Conservation (phyloP, 2,888 invertebrate genomes). For the Salticus scenicus region DNA sequence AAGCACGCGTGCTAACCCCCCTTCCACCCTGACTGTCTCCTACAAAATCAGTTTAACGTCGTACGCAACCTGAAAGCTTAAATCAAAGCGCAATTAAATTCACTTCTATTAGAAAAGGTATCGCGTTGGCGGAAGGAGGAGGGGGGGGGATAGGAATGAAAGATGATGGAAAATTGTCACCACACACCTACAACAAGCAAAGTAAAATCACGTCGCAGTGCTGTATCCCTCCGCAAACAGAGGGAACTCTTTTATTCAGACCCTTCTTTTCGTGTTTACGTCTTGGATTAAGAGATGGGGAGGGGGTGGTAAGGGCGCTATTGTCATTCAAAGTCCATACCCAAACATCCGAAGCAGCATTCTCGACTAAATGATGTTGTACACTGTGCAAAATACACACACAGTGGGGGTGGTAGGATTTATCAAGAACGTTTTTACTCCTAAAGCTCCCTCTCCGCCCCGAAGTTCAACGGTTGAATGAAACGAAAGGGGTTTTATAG, state of each 20-base stretch:
- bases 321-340: conserved; percentile 55
- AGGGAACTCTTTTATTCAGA: conserved; percentile 25
- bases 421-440: conserved; percentile 7
- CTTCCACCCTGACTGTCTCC: neutral
- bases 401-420: neutral
- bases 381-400: neutral
- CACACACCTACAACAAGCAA: conserved; percentile 17
- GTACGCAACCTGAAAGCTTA: conserved; percentile 51
- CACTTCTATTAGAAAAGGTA: neutral
- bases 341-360: conserved; percentile 31
- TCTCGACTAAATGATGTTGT: conserved; percentile 11
- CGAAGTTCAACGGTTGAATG: neutral
- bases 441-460: neutral
- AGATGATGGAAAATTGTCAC: conserved; percentile 28
- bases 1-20: neutral
- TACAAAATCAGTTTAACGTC: conserved; percentile 53
- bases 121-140: too few relatives aligned
- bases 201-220: conserved; percentile 33
- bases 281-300: conserved; percentile 45
- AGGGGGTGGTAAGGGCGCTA: conserved; percentile 3
- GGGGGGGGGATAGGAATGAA: neutral
- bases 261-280: conserved; percentile 38
- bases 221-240: conserved; percentile 45
- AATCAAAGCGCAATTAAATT: conserved; percentile 4
- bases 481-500: conserved; percentile 2